phyloP scores from a whole-genome alignment of 2,113 vertebrate species.

The Phalacrocorax pelagicus region DNA sequence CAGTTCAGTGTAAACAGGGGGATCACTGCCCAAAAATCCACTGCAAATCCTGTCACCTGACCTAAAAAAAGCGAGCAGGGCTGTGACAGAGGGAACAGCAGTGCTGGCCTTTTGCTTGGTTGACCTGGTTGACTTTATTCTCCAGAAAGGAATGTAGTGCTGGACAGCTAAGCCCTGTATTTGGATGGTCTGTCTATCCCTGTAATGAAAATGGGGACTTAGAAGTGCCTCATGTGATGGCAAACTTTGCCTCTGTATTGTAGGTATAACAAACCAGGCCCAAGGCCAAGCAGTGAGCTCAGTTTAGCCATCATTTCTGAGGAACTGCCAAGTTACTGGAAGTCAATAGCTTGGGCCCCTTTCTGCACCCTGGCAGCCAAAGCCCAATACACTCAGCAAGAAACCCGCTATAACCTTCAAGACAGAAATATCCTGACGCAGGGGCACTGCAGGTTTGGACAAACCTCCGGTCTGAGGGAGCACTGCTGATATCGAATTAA shows the following conservation, averaged over 20 bases:
- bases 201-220: background rate
- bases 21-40: background rate
- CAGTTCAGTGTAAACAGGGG: rapidly evolving
- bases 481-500: background rate
- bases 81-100: background rate
- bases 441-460: background rate
- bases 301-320: conserved; percentile 9
- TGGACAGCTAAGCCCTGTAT: background rate
- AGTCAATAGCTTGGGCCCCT: background rate
- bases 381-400: background rate
- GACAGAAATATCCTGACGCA: background rate
- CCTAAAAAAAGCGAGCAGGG: background rate
- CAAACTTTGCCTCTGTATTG: background rate
- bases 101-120: background rate
- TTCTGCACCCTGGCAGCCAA: background rate
- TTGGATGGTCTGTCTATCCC: background rate
- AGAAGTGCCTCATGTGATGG: background rate
- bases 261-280: background rate
- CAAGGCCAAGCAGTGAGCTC: conserved; percentile 28
- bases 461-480: background rate
- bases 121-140: background rate
- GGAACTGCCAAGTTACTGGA: conserved; percentile 47
- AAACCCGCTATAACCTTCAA: conserved; percentile 15
- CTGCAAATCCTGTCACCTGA: background rate
- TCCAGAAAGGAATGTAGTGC: background rate